Evolutionary conservation across 1,140 invertebrate species (phyloP).

Genomic region (Sycophila sp.): DNA sequence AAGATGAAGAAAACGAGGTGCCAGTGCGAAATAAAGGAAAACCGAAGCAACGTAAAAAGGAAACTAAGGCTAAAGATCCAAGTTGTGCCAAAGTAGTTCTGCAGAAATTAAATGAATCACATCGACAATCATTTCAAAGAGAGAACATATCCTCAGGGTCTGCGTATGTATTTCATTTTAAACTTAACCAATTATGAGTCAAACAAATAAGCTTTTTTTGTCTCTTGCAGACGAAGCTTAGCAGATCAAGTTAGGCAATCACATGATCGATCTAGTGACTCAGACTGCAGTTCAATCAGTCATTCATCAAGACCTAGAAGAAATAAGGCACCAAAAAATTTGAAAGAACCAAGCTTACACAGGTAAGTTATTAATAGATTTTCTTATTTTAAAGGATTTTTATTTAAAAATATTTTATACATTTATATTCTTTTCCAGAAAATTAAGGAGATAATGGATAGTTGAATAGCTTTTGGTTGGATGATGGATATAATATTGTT

Average conservation of each 20-base stretch:
- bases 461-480: neutral
- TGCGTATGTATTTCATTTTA: slow-evolving; percentile 26
- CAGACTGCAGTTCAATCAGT: slow-evolving; percentile 45
- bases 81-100: slow-evolving; percentile 53
- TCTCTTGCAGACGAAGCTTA: slow-evolving; percentile 7
- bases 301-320: slow-evolving; percentile 44
- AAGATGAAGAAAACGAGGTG: neutral
- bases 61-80: slow-evolving; percentile 44
- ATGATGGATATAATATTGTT: neutral
- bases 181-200: neutral
- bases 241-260: neutral
- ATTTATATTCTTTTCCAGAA: slow-evolving; percentile 23
- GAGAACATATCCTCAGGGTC: slow-evolving; percentile 22
- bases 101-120: slow-evolving; percentile 46
- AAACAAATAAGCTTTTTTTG: neutral
- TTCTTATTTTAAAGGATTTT: neutral
- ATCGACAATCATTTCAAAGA: neutral
- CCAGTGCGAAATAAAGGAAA: neutral
- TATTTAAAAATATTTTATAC: neutral
- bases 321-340: slow-evolving; percentile 46
- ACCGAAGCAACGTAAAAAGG: slow-evolving; percentile 20
- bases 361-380: slow-evolving; percentile 42
- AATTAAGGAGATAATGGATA: slow-evolving; percentile 32
- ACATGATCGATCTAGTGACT: slow-evolving; percentile 43
- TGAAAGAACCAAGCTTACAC: slow-evolving; percentile 49